A percentile compares a stretch with the other conserved stretches of the same genome.
Conservation (phyloP, 1,140 invertebrate species). For the Schlechtendalia chinensis region DNA sequence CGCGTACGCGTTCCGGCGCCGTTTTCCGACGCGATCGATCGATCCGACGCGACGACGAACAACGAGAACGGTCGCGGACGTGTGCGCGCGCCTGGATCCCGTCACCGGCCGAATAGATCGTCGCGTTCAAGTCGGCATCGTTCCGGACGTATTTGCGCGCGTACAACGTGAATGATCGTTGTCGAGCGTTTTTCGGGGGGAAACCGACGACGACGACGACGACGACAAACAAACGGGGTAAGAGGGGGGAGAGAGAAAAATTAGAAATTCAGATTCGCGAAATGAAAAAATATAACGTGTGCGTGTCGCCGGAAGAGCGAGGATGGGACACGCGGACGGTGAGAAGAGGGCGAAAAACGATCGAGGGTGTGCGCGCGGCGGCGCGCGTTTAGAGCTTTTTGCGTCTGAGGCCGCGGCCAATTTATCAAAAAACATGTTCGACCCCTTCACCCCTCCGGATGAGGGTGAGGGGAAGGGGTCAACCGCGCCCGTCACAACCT, state of each 20-base stretch:
- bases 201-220: background rate
- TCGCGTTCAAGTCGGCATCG: too few relatives aligned
- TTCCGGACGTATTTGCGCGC: too few relatives aligned
- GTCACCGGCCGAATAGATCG: too few relatives aligned
- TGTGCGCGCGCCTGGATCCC: too few relatives aligned
- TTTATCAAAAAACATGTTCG: slow-evolving; percentile 49
- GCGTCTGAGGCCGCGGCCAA: slow-evolving; percentile 46
- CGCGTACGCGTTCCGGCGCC: too few relatives aligned
- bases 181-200: too few relatives aligned
- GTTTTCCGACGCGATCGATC: too few relatives aligned
- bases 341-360: background rate
- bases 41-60: too few relatives aligned
- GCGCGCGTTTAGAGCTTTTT: slow-evolving; percentile 45
- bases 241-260: slow-evolving; percentile 24
- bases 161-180: too few relatives aligned
- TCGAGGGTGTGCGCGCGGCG: background rate
- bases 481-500: background rate
- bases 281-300: slow-evolving; percentile 30
- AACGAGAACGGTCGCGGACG: too few relatives aligned
- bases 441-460: slow-evolving; percentile 15
- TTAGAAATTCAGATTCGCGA: slow-evolving; percentile 48
- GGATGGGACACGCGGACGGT: too few relatives aligned
- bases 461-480: slow-evolving; percentile 10
- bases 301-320: too few relatives aligned
- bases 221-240: background rate